Evolutionary conservation across 1,140 invertebrate species (phyloP).

Genomic region (Hyphantria cunea): DNA sequence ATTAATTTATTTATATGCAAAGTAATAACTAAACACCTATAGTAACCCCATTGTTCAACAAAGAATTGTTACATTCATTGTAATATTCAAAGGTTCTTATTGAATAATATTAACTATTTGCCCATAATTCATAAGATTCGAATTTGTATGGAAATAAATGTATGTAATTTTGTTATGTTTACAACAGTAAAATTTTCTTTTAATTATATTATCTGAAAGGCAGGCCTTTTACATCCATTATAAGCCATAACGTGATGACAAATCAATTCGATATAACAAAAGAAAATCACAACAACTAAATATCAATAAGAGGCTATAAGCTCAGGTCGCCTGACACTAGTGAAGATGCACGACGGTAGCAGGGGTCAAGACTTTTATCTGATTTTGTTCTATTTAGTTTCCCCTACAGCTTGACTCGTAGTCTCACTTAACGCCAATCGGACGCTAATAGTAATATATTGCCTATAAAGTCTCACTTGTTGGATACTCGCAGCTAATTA

Average conservation of each 20-base stretch:
- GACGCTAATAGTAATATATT: constrained; percentile 71
- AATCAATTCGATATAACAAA: constrained; percentile 15
- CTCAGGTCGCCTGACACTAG: constrained; percentile 62
- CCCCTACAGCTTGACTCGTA: constrained; percentile 43
- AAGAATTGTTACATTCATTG: too few relatives aligned
- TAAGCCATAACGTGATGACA: not conserved
- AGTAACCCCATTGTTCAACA: too few relatives aligned
- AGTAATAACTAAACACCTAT: too few relatives aligned
- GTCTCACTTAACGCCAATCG: constrained; percentile 68
- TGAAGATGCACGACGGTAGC: constrained; percentile 58
- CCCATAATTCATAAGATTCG: too few relatives aligned
- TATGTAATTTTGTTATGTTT: too few relatives aligned
- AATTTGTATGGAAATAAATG: too few relatives aligned
- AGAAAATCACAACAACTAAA: constrained; percentile 27
- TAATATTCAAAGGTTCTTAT: too few relatives aligned
- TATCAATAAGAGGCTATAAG: constrained; percentile 33
- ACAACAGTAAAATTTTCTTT: too few relatives aligned
- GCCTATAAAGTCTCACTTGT: constrained; percentile 63
- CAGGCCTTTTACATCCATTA: not conserved
- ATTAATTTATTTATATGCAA: too few relatives aligned
- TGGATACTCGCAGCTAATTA: constrained; percentile 68
- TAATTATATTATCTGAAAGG: too few relatives aligned
- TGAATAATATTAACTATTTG: too few relatives aligned
- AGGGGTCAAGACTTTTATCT: constrained; percentile 55
- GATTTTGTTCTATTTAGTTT: too few relatives aligned